phyloP scores from a whole-genome alignment of 1,140 invertebrate species.

The Microplitis mediator region DNA sequence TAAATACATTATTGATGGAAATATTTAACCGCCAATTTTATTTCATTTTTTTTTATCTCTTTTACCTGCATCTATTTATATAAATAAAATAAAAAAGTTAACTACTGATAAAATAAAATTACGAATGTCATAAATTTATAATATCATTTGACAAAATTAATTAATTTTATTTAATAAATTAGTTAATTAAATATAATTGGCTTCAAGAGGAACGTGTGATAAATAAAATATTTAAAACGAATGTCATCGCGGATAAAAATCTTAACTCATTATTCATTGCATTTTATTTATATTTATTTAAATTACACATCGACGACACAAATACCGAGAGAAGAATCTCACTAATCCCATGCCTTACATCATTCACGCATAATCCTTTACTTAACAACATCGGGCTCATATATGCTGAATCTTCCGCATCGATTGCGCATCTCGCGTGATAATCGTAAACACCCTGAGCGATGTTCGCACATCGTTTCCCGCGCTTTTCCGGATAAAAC shows the following conservation, averaged over 20 bases:
- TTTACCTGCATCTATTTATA: too few relatives aligned
- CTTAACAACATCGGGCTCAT: background rate
- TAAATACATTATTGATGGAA: background rate
- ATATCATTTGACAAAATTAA: too few relatives aligned
- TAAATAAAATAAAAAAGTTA: too few relatives aligned
- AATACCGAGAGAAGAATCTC: background rate
- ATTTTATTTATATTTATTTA: background rate
- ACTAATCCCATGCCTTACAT: constrained; percentile 14
- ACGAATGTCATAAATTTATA: too few relatives aligned
- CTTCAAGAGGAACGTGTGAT: too few relatives aligned
- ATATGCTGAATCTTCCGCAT: constrained; percentile 8
- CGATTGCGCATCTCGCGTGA: constrained; percentile 14
- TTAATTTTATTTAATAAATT: too few relatives aligned
- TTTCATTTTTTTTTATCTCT: too few relatives aligned
- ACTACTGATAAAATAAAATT: too few relatives aligned
- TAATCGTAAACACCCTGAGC: background rate
- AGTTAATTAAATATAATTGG: too few relatives aligned
- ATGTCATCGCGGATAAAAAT: background rate
- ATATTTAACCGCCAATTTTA: too few relatives aligned
- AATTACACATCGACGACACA: background rate
- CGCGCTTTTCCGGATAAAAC: background rate
- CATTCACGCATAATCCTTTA: constrained; percentile 12
- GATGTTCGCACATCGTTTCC: constrained; percentile 8
- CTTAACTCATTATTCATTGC: background rate
- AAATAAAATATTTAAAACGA: too few relatives aligned